A percentile compares a stretch with the other conserved stretches of the same genome.
These are phyloP conservation scores for Pelodiscus sinensis DNA, from an alignment of 2,113 vertebrate species.

Conservation along the genomic window DNA sequence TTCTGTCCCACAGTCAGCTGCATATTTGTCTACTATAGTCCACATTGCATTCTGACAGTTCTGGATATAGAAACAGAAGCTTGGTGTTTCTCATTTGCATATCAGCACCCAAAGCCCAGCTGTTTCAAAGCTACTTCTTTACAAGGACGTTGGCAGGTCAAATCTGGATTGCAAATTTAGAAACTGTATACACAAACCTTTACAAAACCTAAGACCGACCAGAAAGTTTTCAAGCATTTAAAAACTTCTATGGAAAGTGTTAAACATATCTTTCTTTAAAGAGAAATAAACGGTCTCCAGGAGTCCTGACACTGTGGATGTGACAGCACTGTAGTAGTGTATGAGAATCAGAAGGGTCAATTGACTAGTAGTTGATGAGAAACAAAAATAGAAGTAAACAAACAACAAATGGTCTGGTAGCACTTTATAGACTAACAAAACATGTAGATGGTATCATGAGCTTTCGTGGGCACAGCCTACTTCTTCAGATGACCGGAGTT, in stretches of 20 bases:
- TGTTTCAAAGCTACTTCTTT: conserved; percentile 1
- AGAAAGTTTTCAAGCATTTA: background rate
- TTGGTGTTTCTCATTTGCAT: background rate
- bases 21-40: fast-evolving
- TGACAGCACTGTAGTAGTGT: fast-evolving
- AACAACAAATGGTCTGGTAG: too few species aligned
- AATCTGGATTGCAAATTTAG: background rate
- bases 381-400: background rate
- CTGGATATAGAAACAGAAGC: background rate
- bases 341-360: background rate
- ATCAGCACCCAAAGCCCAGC: background rate
- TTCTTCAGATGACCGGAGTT: too few species aligned
- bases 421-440: too few species aligned
- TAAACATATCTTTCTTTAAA: background rate
- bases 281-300: background rate
- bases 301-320: background rate
- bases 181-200: conserved; percentile 32
- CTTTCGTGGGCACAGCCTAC: too few species aligned
- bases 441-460: too few species aligned
- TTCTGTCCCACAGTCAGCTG: fast-evolving
- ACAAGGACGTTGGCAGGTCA: conserved; percentile 35
- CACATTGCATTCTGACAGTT: background rate
- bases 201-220: conserved; percentile 19
- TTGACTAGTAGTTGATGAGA: background rate
- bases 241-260: background rate